phyloP scores from a whole-genome alignment of 2,113 vertebrate species.

The Perccottus glenii region DNA sequence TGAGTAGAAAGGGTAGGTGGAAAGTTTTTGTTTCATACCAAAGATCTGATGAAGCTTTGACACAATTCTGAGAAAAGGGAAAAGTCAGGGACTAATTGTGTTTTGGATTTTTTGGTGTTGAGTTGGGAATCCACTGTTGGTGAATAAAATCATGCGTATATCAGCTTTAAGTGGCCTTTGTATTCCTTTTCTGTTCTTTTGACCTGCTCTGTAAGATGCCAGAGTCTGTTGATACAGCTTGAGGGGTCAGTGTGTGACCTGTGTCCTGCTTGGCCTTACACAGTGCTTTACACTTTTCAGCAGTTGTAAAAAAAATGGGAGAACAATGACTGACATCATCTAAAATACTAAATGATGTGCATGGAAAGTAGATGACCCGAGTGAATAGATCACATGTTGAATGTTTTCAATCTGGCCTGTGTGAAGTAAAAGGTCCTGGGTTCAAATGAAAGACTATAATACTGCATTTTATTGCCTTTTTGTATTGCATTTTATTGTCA shows the following conservation, averaged over 20 bases:
- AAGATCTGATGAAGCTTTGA: constrained; percentile 55
- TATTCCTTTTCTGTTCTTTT: constrained; percentile 35
- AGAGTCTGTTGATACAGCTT: constrained; percentile 61
- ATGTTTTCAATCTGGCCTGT: constrained; percentile 68
- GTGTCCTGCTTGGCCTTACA: constrained; percentile 31
- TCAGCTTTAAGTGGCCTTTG: constrained; percentile 29
- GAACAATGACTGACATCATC: constrained; percentile 49
- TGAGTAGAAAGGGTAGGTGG: constrained; percentile 58
- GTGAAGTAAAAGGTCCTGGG: constrained; percentile 76
- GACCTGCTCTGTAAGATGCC: constrained; percentile 33
- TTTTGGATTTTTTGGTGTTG: constrained; percentile 19
- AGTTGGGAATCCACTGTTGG: constrained; percentile 32
- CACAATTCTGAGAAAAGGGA: constrained; percentile 30
- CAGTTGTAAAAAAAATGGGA: constrained; percentile 35
- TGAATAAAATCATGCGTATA: constrained; percentile 47
- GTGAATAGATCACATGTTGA: constrained; percentile 51
- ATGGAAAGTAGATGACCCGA: constrained; percentile 47
- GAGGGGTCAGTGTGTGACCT: constrained; percentile 32
- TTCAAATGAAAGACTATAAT: constrained; percentile 74
- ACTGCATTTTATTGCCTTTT: constrained; percentile 79
- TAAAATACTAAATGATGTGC: constrained; percentile 52
- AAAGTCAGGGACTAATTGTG: constrained; percentile 21
- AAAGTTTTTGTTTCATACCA: constrained; percentile 61
- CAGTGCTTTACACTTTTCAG: constrained; percentile 38
- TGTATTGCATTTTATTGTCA: constrained; percentile 80